These are phyloP conservation scores for Calidris pugnax DNA, from an alignment of 2,113 vertebrate species.

Conservation along the genomic window DNA sequence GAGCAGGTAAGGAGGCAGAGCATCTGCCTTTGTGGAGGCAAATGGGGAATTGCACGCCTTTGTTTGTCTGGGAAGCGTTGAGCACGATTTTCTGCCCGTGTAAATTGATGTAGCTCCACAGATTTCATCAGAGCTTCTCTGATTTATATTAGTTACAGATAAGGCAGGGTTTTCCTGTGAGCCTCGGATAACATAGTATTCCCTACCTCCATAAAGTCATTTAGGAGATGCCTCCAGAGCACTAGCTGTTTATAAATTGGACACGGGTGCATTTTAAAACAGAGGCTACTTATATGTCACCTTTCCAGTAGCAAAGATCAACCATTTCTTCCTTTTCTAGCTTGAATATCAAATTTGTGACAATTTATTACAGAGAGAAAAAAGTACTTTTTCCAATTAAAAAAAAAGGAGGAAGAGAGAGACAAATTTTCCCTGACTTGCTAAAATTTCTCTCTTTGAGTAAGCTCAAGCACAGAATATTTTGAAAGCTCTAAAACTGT, in stretches of 20 bases:
- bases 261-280: neutral
- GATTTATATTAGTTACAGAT: neutral
- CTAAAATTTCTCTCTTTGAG: neutral
- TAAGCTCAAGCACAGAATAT: neutral
- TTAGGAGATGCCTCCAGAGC: neutral
- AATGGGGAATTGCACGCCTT: constrained; percentile 9
- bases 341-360: neutral
- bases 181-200: neutral
- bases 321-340: neutral
- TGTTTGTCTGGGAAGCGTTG: constrained; percentile 19
- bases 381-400: neutral
- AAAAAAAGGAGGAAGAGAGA: neutral
- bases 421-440: neutral
- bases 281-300: neutral
- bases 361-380: neutral
- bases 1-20: constrained; percentile 61
- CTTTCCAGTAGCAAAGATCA: neutral
- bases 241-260: neutral
- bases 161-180: neutral
- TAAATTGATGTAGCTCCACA: neutral
- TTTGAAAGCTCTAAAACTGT: neutral
- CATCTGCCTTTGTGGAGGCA: constrained; percentile 42
- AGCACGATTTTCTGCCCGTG: constrained; percentile 10
- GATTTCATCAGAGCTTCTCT: constrained; percentile 11
- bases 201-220: neutral